Percentiles rank a stretch among this genome's conserved stretches.
phyloP scores from a whole-genome alignment of 2,797 vertebrate genomes.

The Harpagifer antarcticus region DNA sequence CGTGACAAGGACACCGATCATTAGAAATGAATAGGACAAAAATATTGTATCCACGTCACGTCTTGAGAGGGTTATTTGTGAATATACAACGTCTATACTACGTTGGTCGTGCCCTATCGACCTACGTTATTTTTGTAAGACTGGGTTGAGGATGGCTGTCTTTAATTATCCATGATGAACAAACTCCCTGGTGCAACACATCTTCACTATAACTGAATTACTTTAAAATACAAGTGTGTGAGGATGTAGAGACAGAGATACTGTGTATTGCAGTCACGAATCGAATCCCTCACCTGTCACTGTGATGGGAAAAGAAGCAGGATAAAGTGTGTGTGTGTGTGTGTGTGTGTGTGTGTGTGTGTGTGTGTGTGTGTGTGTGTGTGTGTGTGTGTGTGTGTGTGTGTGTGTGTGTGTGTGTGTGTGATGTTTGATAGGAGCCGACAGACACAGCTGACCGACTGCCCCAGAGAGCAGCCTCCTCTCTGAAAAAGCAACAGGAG shows the following conservation, averaged over 20 bases:
- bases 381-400: no score
- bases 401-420: background rate
- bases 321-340: constrained; percentile 3
- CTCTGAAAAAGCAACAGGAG: constrained; percentile 5
- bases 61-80: no score
- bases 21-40: no score
- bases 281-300: constrained; percentile 22
- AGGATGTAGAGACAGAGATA: background rate
- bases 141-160: background rate
- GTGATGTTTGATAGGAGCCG: constrained; percentile 35
- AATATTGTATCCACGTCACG: no score
- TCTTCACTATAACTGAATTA: background rate
- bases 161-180: background rate
- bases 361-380: constrained; percentile 13
- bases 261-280: background rate
- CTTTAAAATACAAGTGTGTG: background rate
- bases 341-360: constrained; percentile 6
- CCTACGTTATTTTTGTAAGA: no score
- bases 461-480: constrained; percentile 46
- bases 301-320: background rate
- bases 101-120: no score
- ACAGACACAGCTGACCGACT: constrained; percentile 46
- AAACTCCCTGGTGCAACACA: background rate
- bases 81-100: no score
- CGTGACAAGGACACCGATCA: no score